These are phyloP conservation scores for Salticus scenicus DNA, from an alignment of 2,888 invertebrate genomes.

Conservation along the genomic window DNA sequence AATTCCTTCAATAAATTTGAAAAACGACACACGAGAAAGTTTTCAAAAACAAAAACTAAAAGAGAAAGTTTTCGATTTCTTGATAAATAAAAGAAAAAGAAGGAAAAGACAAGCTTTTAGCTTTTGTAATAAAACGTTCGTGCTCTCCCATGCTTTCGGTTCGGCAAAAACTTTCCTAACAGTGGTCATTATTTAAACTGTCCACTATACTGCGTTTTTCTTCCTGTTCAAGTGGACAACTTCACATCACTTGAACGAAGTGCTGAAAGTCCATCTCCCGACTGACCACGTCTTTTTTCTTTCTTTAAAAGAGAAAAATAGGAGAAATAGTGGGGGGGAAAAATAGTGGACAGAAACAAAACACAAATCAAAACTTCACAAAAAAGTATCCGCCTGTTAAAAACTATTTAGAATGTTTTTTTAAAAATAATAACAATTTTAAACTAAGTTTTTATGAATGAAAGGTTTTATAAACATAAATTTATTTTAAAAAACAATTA, in stretches of 20 bases:
- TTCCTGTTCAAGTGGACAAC: constrained; percentile 2
- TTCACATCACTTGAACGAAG: not conserved
- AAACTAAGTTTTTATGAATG: too few species aligned
- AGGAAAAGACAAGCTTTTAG: not conserved
- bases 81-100: too few species aligned
- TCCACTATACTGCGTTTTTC: not conserved
- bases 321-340: not conserved
- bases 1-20: too few species aligned
- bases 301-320: not conserved
- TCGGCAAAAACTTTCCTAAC: constrained; percentile 10
- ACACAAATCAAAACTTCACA: too few species aligned
- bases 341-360: not conserved
- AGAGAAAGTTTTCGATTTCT: too few species aligned
- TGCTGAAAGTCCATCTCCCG: not conserved
- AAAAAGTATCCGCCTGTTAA: too few species aligned
- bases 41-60: too few species aligned
- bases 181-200: constrained; percentile 55
- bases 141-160: not conserved
- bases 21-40: too few species aligned
- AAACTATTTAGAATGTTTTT: too few species aligned
- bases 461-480: too few species aligned
- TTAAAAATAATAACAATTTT: too few species aligned
- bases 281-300: not conserved
- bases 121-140: constrained; percentile 1
- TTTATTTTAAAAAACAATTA: too few species aligned